Percentiles rank a stretch among this genome's conserved stretches.
These are phyloP conservation scores for Phylloscopus trochilus DNA, from an alignment of 2,113 vertebrate genomes.

Conservation along the genomic window DNA sequence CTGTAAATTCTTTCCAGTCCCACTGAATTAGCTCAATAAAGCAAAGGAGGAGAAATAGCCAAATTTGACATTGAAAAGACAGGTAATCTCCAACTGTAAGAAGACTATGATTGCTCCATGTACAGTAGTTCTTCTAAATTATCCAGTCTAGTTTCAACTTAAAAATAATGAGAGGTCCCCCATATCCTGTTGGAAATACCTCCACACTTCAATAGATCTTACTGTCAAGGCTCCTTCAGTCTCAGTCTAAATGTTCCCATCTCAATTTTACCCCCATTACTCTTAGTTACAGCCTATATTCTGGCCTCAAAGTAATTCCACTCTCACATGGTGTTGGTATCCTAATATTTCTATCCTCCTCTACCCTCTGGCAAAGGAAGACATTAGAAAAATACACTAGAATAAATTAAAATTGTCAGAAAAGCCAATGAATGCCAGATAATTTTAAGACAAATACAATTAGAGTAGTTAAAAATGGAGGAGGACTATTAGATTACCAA, in stretches of 20 bases:
- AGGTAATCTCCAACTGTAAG: neutral
- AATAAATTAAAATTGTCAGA: conserved; percentile 43
- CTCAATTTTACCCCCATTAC: neutral
- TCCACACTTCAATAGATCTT: neutral
- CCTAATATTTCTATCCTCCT: neutral
- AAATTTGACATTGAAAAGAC: neutral
- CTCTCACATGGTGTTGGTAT: neutral
- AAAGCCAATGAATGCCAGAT: neutral
- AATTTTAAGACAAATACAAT: conserved; percentile 32
- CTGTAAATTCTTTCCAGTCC: neutral
- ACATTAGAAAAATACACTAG: neutral
- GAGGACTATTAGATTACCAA: conserved; percentile 6
- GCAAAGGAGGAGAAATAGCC: neutral
- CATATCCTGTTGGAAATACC: neutral
- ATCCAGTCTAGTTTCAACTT: neutral
- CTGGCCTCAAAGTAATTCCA: neutral
- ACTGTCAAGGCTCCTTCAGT: neutral
- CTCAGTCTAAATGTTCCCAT: neutral
- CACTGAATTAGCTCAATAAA: neutral
- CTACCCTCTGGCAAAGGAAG: neutral
- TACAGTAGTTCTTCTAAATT: neutral
- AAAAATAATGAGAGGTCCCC: neutral
- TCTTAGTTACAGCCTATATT: neutral
- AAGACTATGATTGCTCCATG: neutral
- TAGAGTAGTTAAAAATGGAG: conserved; percentile 23